Base-by-base conservation (phyloP, 2,888 invertebrate genomes). In the Nasonia oneida region DNA sequence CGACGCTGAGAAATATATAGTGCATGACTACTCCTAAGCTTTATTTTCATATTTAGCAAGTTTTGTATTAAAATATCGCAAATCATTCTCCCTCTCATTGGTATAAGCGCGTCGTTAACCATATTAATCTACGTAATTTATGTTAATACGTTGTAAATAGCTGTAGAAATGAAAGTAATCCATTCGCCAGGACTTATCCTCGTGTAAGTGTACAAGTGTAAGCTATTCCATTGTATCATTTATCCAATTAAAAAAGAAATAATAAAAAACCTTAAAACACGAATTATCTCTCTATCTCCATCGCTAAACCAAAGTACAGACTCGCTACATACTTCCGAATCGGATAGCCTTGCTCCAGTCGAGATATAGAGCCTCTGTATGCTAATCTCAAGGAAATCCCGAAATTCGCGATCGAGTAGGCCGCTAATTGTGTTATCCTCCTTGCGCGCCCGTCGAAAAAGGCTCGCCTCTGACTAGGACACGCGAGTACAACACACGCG, bases 81-180 rank as follows among this genome's bases (percentile, higher is more conserved):
- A 29, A 5, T 75, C 73, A n/a, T 79, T 37, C 14, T 64, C 75
- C 29, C 29, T 77, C 18, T 50, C 50, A 76, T 84, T n/a, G n/a
- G 57, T 61, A 29, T 29, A 61, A 61, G 70, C 47, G 14, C 29
- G 37, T 23, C 74, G 33, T 29, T 82, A 3, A 10, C 76, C 33
- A 33, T 57, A n/a, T 29, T 50, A 74, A 64, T 77, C 37, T 42
- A 37, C 33, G 39, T 71, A 81, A 84, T 76, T 79, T 79, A 80
- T 84, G 50, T 82, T 57, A n/a, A 81, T 75, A 70, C 33, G 50
- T 79, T 80, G 83, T 84, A 84, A 84, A 87, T 83, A 83, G 75
- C 42, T 47, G 61, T 78, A 74, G 84, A 83, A 77, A 80, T n/a
- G 71, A 84, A 39, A 29, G 15, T 84, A 79, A 84, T 50, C 15